Evolutionary conservation across 1,140 invertebrate species (phyloP).

Genomic region (Nilaparvata lugens): DNA sequence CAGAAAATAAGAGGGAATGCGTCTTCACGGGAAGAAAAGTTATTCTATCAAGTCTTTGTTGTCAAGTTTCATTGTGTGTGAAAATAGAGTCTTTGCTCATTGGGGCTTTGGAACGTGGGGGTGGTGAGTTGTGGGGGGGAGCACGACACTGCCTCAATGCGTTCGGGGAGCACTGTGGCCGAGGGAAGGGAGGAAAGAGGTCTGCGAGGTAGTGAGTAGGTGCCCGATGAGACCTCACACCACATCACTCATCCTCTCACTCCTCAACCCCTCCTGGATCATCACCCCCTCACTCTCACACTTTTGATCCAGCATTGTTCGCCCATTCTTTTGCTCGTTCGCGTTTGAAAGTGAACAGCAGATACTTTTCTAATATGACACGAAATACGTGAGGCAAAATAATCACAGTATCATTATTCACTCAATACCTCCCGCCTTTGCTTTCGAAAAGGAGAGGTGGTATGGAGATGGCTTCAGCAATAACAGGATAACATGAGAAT

Average conservation of each 20-base stretch:
- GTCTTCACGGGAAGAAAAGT: constrained; percentile 10
- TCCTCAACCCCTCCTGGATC: not conserved
- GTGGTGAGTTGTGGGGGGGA: not conserved
- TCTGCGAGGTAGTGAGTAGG: not conserved
- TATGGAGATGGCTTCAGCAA: too few relatives aligned
- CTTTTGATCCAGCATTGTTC: not conserved
- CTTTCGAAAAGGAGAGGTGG: too few relatives aligned
- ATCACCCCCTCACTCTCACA: not conserved
- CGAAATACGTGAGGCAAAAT: too few relatives aligned
- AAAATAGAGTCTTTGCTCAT: constrained; percentile 14
- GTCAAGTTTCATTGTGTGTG: constrained; percentile 10
- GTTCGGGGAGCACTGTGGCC: too few relatives aligned
- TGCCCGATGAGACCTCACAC: not conserved
- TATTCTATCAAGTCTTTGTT: constrained; percentile 13
- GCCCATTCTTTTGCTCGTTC: not conserved
- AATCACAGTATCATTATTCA: constrained; percentile 3
- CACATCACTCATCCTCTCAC: not conserved
- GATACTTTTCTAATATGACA: not conserved
- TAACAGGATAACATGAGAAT: too few relatives aligned
- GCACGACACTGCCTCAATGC: too few relatives aligned
- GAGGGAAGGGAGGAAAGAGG: not conserved
- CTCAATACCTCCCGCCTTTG: not conserved
- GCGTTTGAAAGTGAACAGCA: not conserved
- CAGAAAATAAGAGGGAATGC: constrained; percentile 12
- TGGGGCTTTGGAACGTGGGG: not conserved